Conservation (phyloP, 2,113 vertebrate genomes). For the Ginglymostoma cirratum region DNA sequence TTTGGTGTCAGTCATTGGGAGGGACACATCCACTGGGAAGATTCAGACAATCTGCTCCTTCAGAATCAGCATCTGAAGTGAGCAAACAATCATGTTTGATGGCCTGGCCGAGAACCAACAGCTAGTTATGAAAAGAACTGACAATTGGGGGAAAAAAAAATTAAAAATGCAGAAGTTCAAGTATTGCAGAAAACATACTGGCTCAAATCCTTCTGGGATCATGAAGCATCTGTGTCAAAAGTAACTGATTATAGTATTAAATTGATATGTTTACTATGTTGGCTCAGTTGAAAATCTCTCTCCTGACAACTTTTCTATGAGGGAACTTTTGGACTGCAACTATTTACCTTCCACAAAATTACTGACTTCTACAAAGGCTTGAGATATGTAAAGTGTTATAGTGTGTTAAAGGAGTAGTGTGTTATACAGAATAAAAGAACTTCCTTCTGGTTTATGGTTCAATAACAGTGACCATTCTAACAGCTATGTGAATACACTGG, state of each 20-base stretch:
- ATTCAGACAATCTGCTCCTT: background rate
- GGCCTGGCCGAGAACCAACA: conserved; percentile 25
- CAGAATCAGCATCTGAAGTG: background rate
- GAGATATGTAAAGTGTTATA: background rate
- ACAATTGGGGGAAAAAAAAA: background rate
- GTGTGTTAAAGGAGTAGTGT: background rate
- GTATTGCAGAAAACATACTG: background rate
- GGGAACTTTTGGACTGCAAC: background rate
- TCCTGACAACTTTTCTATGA: background rate
- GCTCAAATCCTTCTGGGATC: background rate
- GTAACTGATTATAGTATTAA: background rate
- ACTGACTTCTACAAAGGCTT: background rate
- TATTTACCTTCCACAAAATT: background rate
- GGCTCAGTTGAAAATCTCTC: background rate
- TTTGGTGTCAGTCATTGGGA: background rate
- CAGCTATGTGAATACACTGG: background rate
- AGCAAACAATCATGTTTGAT: background rate
- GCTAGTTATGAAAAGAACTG: background rate
- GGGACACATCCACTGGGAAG: background rate
- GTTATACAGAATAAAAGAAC: background rate
- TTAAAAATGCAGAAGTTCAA: background rate
- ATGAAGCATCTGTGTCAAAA: background rate
- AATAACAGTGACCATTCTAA: background rate
- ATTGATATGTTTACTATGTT: background rate
- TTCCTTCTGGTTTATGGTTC: background rate